Evolutionary conservation across 2,888 invertebrate species (phyloP).

Genomic region (Ypsolopha scabrella): DNA sequence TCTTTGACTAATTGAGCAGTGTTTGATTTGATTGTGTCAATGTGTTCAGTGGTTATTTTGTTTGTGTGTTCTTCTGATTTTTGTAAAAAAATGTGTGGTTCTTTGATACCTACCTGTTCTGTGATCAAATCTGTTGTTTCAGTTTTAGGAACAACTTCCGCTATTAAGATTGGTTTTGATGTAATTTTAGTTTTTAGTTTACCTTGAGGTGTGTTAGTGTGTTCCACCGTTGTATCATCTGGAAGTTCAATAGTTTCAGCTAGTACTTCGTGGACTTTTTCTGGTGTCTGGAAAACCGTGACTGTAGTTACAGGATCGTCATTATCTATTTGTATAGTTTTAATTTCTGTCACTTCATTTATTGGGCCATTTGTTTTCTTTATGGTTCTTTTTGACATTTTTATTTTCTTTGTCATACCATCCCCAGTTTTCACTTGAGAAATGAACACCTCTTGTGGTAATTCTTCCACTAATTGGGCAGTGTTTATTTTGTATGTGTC

Average conservation of each 20-base stretch:
- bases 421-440: constrained; percentile 26
- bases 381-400: constrained; percentile 35
- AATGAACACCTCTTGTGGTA: constrained; percentile 43
- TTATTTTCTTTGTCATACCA: constrained; percentile 16
- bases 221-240: constrained; percentile 18
- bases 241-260: constrained; percentile 19
- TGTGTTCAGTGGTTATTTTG: constrained; percentile 8
- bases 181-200: constrained; percentile 17
- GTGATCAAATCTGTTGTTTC: constrained; percentile 31
- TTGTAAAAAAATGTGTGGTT: constrained; percentile 16
- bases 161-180: constrained; percentile 24
- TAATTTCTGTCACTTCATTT: constrained; percentile 24
- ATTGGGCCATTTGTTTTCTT: constrained; percentile 22
- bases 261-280: constrained; percentile 26
- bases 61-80: constrained; percentile 7
- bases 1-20: constrained; percentile 3
- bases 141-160: constrained; percentile 25
- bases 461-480: constrained; percentile 5
- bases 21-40: constrained; percentile 16
- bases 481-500: constrained; percentile 16
- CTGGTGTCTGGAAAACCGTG: constrained; percentile 21
- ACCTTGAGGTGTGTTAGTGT: neutral
- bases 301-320: constrained; percentile 35
- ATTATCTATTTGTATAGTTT: constrained; percentile 26
- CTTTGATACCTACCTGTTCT: constrained; percentile 19